phyloP scores from a whole-genome alignment of 2,797 vertebrate genomes.

The Pseudochaenichthys georgianus region DNA sequence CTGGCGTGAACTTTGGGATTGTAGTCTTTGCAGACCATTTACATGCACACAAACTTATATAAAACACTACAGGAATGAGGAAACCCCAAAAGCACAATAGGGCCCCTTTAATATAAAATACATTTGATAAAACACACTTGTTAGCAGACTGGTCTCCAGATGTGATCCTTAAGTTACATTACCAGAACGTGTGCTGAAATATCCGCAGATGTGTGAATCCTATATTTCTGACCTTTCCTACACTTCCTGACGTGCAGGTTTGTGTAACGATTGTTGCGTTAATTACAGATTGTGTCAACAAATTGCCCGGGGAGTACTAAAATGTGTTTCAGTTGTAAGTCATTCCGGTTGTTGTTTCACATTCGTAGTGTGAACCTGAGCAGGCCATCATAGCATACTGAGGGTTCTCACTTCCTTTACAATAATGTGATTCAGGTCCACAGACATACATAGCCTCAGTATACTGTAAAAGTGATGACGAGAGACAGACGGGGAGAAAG shows the following conservation, averaged over 20 bases:
- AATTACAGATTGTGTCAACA: not conserved
- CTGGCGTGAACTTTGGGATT: no score
- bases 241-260: not conserved
- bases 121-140: no score
- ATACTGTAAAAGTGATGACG: conserved; percentile 11
- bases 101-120: not conserved
- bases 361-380: conserved; percentile 1
- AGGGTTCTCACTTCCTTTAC: not conserved
- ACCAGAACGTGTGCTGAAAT: no score
- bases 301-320: not conserved
- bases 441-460: not conserved
- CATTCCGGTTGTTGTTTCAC: not conserved
- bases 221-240: not conserved
- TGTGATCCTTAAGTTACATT: no score
- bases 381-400: not conserved
- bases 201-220: not conserved
- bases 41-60: no score
- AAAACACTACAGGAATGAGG: no score
- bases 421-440: not conserved
- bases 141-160: no score
- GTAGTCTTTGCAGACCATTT: no score
- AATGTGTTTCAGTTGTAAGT: conserved; percentile 8
- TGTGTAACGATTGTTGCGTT: not conserved
- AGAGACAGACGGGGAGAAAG: conserved; percentile 11
- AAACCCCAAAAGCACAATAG: no score